Percentiles rank a stretch among this genome's conserved stretches.
phyloP scores from a whole-genome alignment of 2,888 invertebrate genomes.

The Empis livida region DNA sequence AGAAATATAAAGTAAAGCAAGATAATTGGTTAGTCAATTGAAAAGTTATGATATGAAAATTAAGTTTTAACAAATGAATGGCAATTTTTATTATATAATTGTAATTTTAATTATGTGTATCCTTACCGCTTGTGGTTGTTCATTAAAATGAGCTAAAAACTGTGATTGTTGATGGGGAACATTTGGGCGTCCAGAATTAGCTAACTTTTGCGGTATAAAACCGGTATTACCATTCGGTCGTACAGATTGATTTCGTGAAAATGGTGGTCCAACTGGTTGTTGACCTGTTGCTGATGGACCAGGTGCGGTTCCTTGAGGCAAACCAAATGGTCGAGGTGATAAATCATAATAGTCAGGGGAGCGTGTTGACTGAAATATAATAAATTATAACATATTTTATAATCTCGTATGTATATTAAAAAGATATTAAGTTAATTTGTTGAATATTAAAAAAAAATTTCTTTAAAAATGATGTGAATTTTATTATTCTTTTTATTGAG shows the following conservation, averaged over 20 bases:
- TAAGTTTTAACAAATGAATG: no score
- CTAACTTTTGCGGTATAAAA: conserved; percentile 20
- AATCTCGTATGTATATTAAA: no score
- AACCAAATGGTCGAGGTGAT: conserved; percentile 35
- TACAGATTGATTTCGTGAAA: conserved; percentile 27
- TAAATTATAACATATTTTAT: neutral
- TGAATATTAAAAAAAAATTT: no score
- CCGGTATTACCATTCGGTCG: conserved; percentile 20
- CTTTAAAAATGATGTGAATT: neutral
- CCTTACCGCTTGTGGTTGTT: conserved; percentile 1
- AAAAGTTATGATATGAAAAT: no score
- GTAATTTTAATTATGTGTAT: no score
- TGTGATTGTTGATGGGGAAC: conserved; percentile 34
- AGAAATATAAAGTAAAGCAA: no score
- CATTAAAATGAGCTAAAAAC: conserved; percentile 18
- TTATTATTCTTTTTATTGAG: neutral
- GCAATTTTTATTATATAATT: no score
- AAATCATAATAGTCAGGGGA: conserved; percentile 33
- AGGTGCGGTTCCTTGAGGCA: conserved; percentile 11
- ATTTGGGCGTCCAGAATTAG: conserved; percentile 20
- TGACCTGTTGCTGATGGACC: conserved; percentile 12
- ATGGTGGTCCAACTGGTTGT: conserved; percentile 15
- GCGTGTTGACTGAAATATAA: conserved; percentile 25
- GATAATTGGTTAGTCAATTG: no score
- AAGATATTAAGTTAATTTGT: no score